phyloP scores from a whole-genome alignment of 2,797 vertebrate genomes.

The Sebastiscus albofasciatus region DNA sequence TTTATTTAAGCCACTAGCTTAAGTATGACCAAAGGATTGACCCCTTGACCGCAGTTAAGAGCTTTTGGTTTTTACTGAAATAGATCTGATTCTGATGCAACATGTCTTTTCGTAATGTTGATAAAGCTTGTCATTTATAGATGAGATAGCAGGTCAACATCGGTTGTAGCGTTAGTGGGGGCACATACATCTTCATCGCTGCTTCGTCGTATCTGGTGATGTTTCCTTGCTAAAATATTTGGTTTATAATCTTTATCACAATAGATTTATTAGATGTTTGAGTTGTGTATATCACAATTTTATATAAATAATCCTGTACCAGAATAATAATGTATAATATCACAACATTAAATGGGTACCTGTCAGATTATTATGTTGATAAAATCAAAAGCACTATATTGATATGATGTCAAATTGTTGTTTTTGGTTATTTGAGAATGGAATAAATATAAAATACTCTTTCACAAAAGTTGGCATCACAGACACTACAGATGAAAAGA shows the following conservation, averaged over 20 bases:
- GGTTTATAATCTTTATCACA: neutral
- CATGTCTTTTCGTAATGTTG: neutral
- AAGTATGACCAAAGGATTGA: slow-evolving; percentile 6
- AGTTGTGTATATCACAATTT: neutral
- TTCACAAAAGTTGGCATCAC: neutral
- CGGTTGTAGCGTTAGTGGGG: neutral
- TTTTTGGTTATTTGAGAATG: neutral
- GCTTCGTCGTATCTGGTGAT: neutral
- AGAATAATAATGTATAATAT: neutral
- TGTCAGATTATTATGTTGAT: neutral
- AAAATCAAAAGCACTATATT: neutral
- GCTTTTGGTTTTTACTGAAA: slow-evolving; percentile 9
- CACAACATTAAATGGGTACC: fast-evolving
- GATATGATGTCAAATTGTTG: neutral
- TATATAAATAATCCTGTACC: neutral
- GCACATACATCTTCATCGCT: no score
- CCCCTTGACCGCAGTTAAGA: neutral
- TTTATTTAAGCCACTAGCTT: slow-evolving; percentile 6
- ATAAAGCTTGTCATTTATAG: neutral
- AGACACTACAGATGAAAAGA: neutral
- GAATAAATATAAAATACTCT: neutral
- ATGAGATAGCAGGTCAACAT: neutral
- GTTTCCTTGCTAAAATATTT: neutral
- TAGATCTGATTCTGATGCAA: neutral
- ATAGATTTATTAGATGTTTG: neutral